Base-by-base conservation (phyloP, 2,888 invertebrate genomes). In the Parthenolecanium corni region DNA sequence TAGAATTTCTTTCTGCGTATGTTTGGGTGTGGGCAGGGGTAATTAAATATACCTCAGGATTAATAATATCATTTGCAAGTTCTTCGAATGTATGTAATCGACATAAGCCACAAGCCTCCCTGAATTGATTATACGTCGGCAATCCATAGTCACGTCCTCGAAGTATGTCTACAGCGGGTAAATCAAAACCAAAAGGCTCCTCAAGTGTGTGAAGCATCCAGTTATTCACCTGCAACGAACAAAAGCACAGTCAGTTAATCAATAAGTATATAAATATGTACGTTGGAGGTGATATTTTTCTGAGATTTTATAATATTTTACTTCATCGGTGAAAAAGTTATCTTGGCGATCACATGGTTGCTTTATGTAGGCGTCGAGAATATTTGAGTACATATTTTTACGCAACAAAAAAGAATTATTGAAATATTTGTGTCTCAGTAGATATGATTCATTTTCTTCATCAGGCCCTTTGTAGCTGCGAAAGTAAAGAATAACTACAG, bases 371-470 rank as follows among this genome's bases (percentile, higher is more conserved):
- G 49, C 20, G 9, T 51, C 3, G 2, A 61, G 31, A 3, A 61
- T 16, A 16, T 61, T 40, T 21, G 23, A 23, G 21, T 49, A 61
- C 12, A 40, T 61, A 20, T 61, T 61, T 20, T 49, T 40, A 16
- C 49, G 21, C 3, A 61, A 38, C 14, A 61, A 31, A 40, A 61
- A 61, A 49, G 31, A 14, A 21, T 49, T 47, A 49, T 61, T 61
- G 61, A 51, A 61, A 51, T 51, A 61, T 51, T 61, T 51, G n/a
- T 61, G 38, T 49, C 36, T 12, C 12, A 61, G 40, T 16, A 23
- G 3, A 36, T 61, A 61, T 20, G 36, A 25, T 36, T 47, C 20
- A 12, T 6, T 25, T 5, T 21, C 11, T 4, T 46, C 57, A 12
- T n/a, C 5, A 9, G 14, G n/a, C 18, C 46, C 47, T 47, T 47